phyloP scores from a whole-genome alignment of 2,888 invertebrate genomes.

The Baronia brevicornis region DNA sequence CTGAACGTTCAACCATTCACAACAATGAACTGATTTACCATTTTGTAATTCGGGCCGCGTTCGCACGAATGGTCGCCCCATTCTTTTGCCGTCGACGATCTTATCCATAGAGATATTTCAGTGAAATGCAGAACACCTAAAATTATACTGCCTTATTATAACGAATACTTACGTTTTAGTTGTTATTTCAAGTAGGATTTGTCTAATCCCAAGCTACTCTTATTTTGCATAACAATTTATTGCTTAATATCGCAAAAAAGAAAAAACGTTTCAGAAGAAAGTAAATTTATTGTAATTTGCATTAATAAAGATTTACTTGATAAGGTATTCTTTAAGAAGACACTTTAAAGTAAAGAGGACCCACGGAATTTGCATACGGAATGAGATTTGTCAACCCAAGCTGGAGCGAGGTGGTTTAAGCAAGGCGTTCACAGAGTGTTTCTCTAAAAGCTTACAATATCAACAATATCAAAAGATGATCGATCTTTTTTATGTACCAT shows the following conservation, averaged over 20 bases:
- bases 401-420: constrained; percentile 24
- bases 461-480: too few relatives aligned
- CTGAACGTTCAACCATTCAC: constrained; percentile 53
- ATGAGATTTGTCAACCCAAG: constrained; percentile 54
- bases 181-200: too few relatives aligned
- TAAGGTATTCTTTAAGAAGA: constrained; percentile 1
- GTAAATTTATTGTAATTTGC: neutral
- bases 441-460: too few relatives aligned
- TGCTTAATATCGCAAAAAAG: neutral
- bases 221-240: constrained; percentile 24
- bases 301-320: constrained; percentile 16
- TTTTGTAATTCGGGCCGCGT: constrained; percentile 61
- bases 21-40: constrained; percentile 61
- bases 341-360: constrained; percentile 15
- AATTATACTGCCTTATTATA: constrained; percentile 27
- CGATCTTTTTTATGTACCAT: too few relatives aligned
- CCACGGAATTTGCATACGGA: constrained; percentile 51
- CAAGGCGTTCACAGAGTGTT: too few relatives aligned
- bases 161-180: constrained; percentile 7
- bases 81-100: constrained; percentile 37
- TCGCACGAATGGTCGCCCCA: constrained; percentile 44
- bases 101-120: constrained; percentile 39
- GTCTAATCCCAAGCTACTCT: too few relatives aligned
- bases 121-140: constrained; percentile 38
- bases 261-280: neutral